phyloP scores from a whole-genome alignment of 2,113 vertebrate genomes.

The Rhagologus leucostigma region DNA sequence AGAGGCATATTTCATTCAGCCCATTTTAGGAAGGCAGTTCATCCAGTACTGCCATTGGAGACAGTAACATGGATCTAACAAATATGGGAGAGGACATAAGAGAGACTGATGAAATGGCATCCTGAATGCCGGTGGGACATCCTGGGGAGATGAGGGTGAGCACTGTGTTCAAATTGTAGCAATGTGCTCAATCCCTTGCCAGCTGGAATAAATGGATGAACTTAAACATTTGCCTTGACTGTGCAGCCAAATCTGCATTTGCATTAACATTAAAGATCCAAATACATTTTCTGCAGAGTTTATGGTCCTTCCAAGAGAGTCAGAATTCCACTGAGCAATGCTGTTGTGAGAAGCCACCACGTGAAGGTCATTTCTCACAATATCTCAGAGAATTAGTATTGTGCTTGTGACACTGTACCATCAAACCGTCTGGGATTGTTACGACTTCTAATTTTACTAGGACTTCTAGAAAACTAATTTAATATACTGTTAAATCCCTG shows the following conservation, averaged over 20 bases:
- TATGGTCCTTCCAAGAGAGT: neutral
- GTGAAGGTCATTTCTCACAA: neutral
- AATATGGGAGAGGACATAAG: neutral
- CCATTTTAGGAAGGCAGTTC: neutral
- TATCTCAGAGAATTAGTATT: neutral
- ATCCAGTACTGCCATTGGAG: neutral
- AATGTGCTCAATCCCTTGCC: neutral
- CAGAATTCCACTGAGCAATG: neutral
- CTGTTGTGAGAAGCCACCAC: neutral
- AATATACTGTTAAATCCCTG: neutral
- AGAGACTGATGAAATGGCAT: neutral
- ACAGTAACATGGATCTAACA: neutral
- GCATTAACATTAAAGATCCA: neutral
- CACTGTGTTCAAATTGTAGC: neutral
- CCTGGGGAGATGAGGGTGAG: neutral
- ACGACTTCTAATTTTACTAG: neutral
- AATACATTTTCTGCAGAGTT: neutral
- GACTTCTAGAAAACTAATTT: neutral
- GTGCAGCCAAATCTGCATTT: neutral
- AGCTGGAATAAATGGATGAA: neutral
- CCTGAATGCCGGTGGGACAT: neutral
- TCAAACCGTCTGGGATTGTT: neutral
- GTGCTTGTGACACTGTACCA: neutral
- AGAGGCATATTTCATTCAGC: neutral
- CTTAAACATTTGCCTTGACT: accelerated